Conservation (phyloP, 2,113 vertebrate genomes). For the Verasper variegatus region DNA sequence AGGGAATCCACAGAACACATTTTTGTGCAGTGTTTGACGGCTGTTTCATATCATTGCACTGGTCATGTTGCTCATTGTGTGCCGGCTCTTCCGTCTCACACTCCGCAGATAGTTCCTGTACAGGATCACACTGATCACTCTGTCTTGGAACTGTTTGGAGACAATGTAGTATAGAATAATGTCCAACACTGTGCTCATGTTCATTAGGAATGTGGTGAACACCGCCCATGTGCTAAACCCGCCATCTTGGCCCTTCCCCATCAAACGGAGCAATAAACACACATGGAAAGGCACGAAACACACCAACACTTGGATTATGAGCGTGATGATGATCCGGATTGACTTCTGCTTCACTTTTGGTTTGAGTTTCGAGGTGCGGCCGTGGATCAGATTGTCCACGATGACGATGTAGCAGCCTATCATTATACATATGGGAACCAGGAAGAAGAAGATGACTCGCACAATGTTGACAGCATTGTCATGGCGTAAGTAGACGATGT, state of each 20-base stretch:
- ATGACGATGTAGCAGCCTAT: conserved; percentile 91
- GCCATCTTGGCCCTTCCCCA: conserved; percentile 56
- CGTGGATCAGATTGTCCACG: conserved; percentile 89
- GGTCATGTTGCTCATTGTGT: conserved; percentile 89
- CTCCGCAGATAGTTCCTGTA: conserved; percentile 96
- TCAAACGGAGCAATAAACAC: conserved; percentile 87
- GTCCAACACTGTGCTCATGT: conserved; percentile 92
- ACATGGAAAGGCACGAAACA: conserved; percentile 96
- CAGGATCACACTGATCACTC: conserved; percentile 95
- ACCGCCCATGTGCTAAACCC: conserved; percentile 87
- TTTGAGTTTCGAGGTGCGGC: conserved; percentile 92
- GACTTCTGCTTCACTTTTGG: conserved; percentile 96
- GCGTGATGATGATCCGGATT: conserved; percentile 92
- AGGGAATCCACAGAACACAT: not conserved
- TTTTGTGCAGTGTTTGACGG: not conserved
- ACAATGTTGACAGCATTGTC: conserved; percentile 86
- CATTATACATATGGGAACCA: conserved; percentile 92
- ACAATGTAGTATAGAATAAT: conserved; percentile 98
- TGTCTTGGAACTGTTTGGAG: conserved; percentile 97
- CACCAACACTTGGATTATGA: conserved; percentile 90
- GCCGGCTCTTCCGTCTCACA: conserved; percentile 91
- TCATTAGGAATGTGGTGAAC: conserved; percentile 96
- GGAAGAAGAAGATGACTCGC: conserved; percentile 91
- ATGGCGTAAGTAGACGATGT: conserved; percentile 88
- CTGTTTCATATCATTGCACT: conserved; percentile 89